Base-by-base conservation (phyloP, 2,113 vertebrate genomes). In the Lanius collurio region DNA sequence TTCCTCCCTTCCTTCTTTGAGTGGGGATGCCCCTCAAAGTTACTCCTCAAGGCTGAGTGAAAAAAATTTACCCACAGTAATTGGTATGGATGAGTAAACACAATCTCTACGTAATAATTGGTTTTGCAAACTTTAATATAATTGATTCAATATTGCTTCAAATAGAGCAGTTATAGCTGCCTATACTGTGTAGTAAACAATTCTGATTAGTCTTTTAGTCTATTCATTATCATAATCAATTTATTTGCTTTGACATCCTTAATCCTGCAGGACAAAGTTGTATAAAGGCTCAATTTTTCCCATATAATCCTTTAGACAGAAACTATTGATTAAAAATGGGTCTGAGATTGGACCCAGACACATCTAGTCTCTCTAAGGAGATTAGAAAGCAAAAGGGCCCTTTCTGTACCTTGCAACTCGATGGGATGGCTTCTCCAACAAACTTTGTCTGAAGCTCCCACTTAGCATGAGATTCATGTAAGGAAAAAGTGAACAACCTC, bases 1-100 rank as follows among this genome's bases (percentile, higher is more conserved):
- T 49, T 35, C 24, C 19, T 41, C 8, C 8, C 20, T 57, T 56
- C 50, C 23, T 65, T 56, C 35, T 39, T 84, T 65, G 10, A 24
- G 15, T 56, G 30, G 24, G 10, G 20, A 24, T 1, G 1, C 8
- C 12, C n/a, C 11, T 47, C 49, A 55, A 33, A 20, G 19, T 39
- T 63, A n/a, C 4, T 49, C 0, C 2, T 20, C 12, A 47, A 56
- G 41, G 28, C n/a, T 65, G 2, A 74, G 41, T 1, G 1, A n/a
- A 56, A 47, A 18, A 39, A 23, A 56, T 64, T 39, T 47, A 3
- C n/a, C 17, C 15, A 55, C 15, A 23, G 19, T 41, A 30, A n/a
- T 20, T 64, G n/a, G 41, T 19, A 39, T 13, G 14, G 39, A 27
- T 69, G 8, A 6, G 14, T 33, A 33, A 44, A 21, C 9, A 4